Conservation (phyloP, 2,113 vertebrate species). For the Cyprinus carpio region DNA sequence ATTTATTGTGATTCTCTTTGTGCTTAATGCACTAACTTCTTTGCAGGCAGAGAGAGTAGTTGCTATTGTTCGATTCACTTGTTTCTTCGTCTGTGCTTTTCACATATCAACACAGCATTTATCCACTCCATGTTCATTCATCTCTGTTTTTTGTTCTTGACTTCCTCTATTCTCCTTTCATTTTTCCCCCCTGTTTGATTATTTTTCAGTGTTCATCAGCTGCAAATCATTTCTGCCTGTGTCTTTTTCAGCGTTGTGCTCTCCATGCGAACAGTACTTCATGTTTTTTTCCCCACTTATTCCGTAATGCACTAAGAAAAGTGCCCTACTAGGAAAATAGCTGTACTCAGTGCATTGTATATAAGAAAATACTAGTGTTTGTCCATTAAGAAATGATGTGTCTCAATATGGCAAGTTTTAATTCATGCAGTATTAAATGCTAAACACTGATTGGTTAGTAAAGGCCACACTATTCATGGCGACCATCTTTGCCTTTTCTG, state of each 20-base stretch:
- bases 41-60: constrained; percentile 80
- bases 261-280: constrained; percentile 63
- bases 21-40: constrained; percentile 85
- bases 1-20: constrained; percentile 75
- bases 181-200: constrained; percentile 61
- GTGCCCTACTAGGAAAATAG: constrained; percentile 34
- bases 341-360: neutral
- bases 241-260: constrained; percentile 61
- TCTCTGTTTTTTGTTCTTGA: constrained; percentile 58
- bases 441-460: constrained; percentile 14
- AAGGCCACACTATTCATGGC: constrained; percentile 48
- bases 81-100: constrained; percentile 76
- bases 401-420: constrained; percentile 5
- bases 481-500: constrained; percentile 55
- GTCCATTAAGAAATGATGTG: constrained; percentile 7
- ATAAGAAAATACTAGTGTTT: neutral
- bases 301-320: constrained; percentile 15
- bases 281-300: constrained; percentile 60
- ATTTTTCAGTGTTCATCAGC: constrained; percentile 73
- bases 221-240: constrained; percentile 65
- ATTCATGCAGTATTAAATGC: too few species aligned
- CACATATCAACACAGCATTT: constrained; percentile 69
- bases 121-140: constrained; percentile 71
- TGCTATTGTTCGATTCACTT: constrained; percentile 73
- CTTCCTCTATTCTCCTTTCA: constrained; percentile 60